phyloP scores from a whole-genome alignment of 2,888 invertebrate species.

The Aleiodes alternator region DNA sequence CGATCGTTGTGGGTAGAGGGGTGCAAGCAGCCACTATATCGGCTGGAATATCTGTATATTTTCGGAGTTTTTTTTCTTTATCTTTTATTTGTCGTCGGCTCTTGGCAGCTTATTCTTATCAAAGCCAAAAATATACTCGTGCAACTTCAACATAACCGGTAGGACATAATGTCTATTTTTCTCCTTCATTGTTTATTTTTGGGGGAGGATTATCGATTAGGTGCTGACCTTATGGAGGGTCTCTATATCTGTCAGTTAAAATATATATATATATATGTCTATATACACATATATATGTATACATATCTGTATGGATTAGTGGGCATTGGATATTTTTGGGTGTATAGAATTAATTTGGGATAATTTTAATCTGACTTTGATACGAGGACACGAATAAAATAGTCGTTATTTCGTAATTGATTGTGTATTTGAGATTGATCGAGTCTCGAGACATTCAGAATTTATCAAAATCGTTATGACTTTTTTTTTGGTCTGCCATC shows the following conservation, averaged over 20 bases:
- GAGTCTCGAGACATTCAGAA: too few relatives aligned
- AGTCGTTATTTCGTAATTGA: too few relatives aligned
- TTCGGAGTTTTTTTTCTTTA: neutral
- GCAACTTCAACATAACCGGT: neutral
- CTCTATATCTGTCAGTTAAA: neutral
- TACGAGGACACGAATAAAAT: too few relatives aligned
- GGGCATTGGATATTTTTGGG: neutral
- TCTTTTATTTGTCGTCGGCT: neutral
- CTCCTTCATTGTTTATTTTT: neutral
- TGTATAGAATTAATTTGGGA: neutral
- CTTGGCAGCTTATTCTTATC: neutral
- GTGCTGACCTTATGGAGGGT: slow-evolving; percentile 9
- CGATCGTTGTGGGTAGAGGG: slow-evolving; percentile 30
- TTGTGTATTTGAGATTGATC: too few relatives aligned
- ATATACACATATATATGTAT: neutral
- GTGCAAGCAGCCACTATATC: slow-evolving; percentile 25
- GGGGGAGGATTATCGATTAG: neutral
- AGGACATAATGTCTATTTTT: neutral
- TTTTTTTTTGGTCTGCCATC: too few relatives aligned
- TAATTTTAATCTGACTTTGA: too few relatives aligned
- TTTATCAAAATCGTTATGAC: too few relatives aligned
- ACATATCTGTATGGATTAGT: neutral
- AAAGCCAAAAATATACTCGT: slow-evolving; percentile 1
- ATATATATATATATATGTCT: neutral
- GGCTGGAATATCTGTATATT: slow-evolving; percentile 5